Evolutionary conservation across 2,797 vertebrate genomes (phyloP), one percentile per base, ranked within the genome.

Genomic region (Rachycentron canadum): DNA sequence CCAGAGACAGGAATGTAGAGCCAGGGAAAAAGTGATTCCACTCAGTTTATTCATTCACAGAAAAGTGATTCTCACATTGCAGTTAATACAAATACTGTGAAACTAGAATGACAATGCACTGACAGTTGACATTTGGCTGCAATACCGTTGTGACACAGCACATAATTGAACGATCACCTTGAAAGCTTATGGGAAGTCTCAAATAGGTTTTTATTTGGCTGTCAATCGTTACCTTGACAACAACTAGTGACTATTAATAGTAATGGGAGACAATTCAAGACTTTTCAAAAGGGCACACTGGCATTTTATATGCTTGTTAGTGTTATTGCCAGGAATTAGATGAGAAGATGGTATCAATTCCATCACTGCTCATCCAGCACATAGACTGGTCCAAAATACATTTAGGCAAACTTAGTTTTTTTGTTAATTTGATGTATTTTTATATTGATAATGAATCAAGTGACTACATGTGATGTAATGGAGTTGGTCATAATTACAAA

Each of bases 1-100:
- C 47, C 38, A 2, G 34, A 77, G 73, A 77, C 55, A 67, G 25
- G 41, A 79, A 74, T 57, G 69, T 47, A 36, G 36, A 78, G 62
- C 66, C 28, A 19, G 9, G 34, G 47, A 2, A 40, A 50, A 66
- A 65, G 41, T 57, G n/a, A 60, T 60, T 60, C 61, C 38, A 25
- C 52, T 55, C 60, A 41, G 28, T 79, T 65, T 62, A 61, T 63
- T 41, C 40, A 14, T 36, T 69, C 21, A 19, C 41, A 62, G 65
- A 45, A 38, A 66, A 17, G 8, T 7, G 45, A 56, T 78, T 60
- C 16, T 52, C 55, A 32, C 11, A n/a, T 67, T 76, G 63, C 47
- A 55, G 11, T 36, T n/a, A 2, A n/a, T 23, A 13, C 17, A 52
- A n/a, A 67, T 19, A n/a, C 3, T 40, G 64, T 55, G 11, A 7